These are phyloP conservation scores for Trochalopteron elliotii DNA, from an alignment of 2,113 vertebrate species.

Conservation along the genomic window DNA sequence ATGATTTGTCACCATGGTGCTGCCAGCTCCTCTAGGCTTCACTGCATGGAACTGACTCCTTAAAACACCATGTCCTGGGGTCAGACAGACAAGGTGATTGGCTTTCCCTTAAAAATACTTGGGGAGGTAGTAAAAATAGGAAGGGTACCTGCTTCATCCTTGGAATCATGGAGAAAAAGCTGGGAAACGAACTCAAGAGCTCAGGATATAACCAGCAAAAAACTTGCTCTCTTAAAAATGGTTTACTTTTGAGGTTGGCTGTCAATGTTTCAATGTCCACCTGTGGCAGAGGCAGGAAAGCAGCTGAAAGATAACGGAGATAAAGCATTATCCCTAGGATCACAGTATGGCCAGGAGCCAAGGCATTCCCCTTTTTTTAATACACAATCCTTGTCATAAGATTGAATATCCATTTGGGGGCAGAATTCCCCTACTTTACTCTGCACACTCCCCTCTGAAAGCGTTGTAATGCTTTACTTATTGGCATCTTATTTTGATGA, in stretches of 20 bases:
- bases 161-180: neutral
- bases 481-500: constrained; percentile 54
- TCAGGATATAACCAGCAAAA: neutral
- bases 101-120: neutral
- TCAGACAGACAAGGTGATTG: neutral
- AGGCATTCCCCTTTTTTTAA: neutral
- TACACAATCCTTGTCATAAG: constrained; percentile 43
- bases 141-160: neutral
- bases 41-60: neutral
- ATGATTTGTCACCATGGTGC: neutral
- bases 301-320: neutral
- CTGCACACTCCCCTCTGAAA: neutral
- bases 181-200: neutral
- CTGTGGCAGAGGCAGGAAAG: neutral
- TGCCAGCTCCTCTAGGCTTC: neutral
- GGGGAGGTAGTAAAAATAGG: neutral
- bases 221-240: neutral
- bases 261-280: neutral
- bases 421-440: constrained; percentile 61
- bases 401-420: constrained; percentile 70
- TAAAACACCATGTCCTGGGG: neutral
- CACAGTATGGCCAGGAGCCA: constrained; percentile 20
- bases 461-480: constrained; percentile 37
- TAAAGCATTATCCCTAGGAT: constrained; percentile 3
- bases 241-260: neutral